Conservation (phyloP, 2,113 vertebrate genomes). For the Myrmecophaga tridactyla region DNA sequence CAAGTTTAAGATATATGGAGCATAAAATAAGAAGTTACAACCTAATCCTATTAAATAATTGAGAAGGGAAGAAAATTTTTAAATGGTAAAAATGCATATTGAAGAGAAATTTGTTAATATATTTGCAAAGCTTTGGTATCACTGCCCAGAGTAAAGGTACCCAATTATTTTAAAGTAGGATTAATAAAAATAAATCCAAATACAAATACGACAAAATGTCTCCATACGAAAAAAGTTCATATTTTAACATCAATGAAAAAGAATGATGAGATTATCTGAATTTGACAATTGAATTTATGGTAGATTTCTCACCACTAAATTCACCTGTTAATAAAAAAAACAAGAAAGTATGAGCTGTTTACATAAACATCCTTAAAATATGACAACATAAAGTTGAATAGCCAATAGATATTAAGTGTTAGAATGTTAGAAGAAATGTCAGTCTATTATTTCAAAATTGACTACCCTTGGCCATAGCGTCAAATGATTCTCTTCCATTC, state of each 20-base stretch:
- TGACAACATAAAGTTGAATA: not conserved
- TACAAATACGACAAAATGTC: not conserved
- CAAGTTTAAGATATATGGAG: not conserved
- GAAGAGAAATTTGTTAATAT: not conserved
- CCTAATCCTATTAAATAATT: not conserved
- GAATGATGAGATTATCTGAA: not conserved
- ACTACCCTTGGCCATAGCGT: not conserved
- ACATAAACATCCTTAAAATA: not conserved
- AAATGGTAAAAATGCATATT: not conserved
- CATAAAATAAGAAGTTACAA: not conserved
- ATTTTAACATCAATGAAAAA: not conserved
- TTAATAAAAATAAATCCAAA: not conserved
- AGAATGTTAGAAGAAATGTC: not conserved
- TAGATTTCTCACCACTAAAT: not conserved
- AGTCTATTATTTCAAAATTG: too few species aligned
- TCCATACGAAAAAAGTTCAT: not conserved
- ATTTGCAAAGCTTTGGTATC: not conserved
- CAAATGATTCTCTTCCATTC: not conserved
- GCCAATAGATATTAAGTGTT: not conserved
- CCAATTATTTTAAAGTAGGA: not conserved
- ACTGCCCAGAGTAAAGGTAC: not conserved
- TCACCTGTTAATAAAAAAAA: not conserved
- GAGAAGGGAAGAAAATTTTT: not conserved
- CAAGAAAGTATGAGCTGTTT: not conserved
- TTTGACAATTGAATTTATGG: not conserved